phyloP scores from a whole-genome alignment of 2,797 vertebrate species.

The Crenichthys baileyi region DNA sequence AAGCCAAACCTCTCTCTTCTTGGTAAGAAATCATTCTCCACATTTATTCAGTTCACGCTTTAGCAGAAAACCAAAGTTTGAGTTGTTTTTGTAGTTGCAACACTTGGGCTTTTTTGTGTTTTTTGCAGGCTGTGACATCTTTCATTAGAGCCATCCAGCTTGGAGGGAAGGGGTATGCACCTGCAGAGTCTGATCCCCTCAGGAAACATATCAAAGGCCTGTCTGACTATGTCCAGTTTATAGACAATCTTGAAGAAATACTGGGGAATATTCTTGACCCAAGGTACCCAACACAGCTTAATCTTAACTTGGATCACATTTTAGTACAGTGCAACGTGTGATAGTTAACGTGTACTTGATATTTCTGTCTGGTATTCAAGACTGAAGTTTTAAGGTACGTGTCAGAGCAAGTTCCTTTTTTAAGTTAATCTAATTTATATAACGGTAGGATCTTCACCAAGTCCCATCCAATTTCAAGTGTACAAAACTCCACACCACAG shows the following conservation, averaged over 20 bases:
- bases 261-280: slow-evolving; percentile 88
- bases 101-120: slow-evolving; percentile 36
- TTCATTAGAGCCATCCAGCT: slow-evolving; percentile 91
- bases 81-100: slow-evolving; percentile 6
- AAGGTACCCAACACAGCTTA: slow-evolving; percentile 80
- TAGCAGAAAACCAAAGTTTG: background rate
- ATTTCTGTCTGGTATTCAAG: background rate
- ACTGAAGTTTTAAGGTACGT: background rate
- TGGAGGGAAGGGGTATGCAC: slow-evolving; percentile 90
- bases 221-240: slow-evolving; percentile 87
- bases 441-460: too few species aligned
- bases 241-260: slow-evolving; percentile 91
- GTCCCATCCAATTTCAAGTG: background rate
- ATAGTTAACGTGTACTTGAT: background rate
- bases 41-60: background rate
- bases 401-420: too few species aligned
- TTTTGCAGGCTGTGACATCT: slow-evolving; percentile 86
- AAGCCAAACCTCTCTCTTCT: slow-evolving; percentile 86
- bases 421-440: too few species aligned
- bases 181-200: slow-evolving; percentile 87
- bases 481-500: background rate
- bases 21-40: slow-evolving; percentile 79
- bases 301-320: background rate
- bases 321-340: background rate
- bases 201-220: slow-evolving; percentile 90